Conservation (phyloP, 2,797 vertebrate species). For the Podarcis lilfordi region DNA sequence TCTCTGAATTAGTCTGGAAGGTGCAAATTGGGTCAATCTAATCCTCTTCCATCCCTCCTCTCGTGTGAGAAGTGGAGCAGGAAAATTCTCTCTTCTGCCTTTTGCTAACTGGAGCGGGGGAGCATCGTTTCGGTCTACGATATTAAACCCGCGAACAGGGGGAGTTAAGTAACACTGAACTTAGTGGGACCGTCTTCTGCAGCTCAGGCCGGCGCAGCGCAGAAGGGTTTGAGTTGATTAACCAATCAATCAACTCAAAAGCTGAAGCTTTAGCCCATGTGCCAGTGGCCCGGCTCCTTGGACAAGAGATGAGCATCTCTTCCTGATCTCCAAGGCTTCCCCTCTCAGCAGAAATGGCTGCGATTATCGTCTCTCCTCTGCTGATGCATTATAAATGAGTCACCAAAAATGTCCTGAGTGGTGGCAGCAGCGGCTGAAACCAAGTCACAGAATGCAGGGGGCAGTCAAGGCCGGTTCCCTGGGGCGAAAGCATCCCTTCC, state of each 20-base stretch:
- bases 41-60: no score
- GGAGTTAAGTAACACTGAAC: neutral
- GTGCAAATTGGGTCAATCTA: no score
- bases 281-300: neutral
- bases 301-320: neutral
- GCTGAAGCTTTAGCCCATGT: neutral
- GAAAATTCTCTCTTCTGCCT: no score
- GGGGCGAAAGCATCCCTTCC: neutral
- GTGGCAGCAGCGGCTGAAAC: rapidly evolving
- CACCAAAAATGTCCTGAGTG: neutral
- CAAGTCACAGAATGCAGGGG: neutral
- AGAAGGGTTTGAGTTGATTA: neutral
- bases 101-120: no score
- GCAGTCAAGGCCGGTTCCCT: rapidly evolving
- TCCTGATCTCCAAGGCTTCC: rapidly evolving
- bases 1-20: no score
- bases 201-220: neutral
- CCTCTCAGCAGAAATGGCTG: neutral
- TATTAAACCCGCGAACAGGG: no score
- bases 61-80: no score
- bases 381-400: neutral
- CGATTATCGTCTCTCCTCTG: neutral
- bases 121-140: no score
- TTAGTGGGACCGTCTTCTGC: neutral
- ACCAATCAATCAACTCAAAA: neutral